phyloP scores from a whole-genome alignment of 2,113 vertebrate genomes.

The Tamias sibiricus region DNA sequence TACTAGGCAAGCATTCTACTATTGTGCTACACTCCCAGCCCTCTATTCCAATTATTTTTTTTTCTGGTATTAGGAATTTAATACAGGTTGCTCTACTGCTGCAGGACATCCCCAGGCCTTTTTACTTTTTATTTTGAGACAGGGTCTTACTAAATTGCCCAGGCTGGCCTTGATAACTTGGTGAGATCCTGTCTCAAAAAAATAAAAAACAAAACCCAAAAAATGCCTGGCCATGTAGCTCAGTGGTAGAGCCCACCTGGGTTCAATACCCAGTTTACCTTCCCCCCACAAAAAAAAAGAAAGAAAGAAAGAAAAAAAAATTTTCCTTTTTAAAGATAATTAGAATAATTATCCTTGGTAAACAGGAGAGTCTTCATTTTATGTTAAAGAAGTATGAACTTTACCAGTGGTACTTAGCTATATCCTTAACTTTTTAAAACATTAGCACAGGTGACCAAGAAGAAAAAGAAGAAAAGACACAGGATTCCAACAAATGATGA shows the following conservation, averaged over 20 bases:
- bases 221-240: no score
- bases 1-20: no score
- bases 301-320: no score
- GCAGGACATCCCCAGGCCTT: not conserved
- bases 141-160: not conserved
- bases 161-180: no score
- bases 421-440: conserved; percentile 61
- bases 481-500: conserved; percentile 94
- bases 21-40: no score
- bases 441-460: conserved; percentile 85
- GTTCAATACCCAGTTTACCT: no score
- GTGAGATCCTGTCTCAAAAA: no score
- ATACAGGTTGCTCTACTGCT: not conserved
- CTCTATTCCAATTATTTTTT: no score
- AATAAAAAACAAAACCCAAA: no score
- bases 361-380: conserved; percentile 17
- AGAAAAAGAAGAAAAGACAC: conserved; percentile 86
- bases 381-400: conserved; percentile 29
- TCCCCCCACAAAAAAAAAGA: no score
- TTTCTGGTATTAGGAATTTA: no score
- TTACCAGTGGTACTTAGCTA: conserved; percentile 6
- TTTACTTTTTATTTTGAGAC: not conserved
- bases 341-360: conserved; percentile 2
- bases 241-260: no score
- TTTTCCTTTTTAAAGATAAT: not conserved